Percentiles rank a stretch among this genome's conserved stretches.
Evolutionary conservation across 1,140 invertebrate species (phyloP).

Genomic region (Stegodyphus mimosarum): DNA sequence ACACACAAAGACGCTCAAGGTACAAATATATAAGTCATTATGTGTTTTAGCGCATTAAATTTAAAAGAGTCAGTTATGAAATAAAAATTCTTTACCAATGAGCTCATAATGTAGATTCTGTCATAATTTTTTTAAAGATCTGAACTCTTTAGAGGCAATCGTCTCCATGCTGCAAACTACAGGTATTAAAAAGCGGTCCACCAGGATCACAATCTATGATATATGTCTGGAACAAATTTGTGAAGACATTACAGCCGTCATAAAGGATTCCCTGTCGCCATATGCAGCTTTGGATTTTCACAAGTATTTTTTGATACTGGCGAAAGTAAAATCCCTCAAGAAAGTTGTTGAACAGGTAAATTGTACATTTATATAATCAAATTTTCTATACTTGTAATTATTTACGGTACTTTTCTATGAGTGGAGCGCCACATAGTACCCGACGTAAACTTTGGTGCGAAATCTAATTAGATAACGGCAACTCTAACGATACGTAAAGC

Average conservation of each 20-base stretch:
- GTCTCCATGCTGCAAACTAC: conserved; percentile 17
- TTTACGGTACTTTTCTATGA: neutral
- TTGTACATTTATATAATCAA: neutral
- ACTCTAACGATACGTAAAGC: no score
- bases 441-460: no score
- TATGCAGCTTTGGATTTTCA: conserved; percentile 24
- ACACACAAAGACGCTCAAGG: no score
- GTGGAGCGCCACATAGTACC: no score
- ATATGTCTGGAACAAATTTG: conserved; percentile 29
- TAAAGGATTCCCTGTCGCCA: conserved; percentile 19
- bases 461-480: no score
- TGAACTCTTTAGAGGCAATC: conserved; percentile 37
- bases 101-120: no score
- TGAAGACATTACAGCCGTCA: conserved; percentile 30
- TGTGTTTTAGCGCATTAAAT: no score
- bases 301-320: conserved; percentile 28
- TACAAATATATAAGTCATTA: no score
- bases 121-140: conserved; percentile 13
- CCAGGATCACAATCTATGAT: conserved; percentile 33
- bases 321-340: conserved; percentile 21
- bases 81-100: no score
- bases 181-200: conserved; percentile 13
- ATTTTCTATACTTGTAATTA: neutral
- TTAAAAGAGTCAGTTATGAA: no score
- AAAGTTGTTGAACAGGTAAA: conserved; percentile 52